These are phyloP conservation scores for Pomacea maculata DNA, from an alignment of 1,140 invertebrate species.

Conservation along the genomic window DNA sequence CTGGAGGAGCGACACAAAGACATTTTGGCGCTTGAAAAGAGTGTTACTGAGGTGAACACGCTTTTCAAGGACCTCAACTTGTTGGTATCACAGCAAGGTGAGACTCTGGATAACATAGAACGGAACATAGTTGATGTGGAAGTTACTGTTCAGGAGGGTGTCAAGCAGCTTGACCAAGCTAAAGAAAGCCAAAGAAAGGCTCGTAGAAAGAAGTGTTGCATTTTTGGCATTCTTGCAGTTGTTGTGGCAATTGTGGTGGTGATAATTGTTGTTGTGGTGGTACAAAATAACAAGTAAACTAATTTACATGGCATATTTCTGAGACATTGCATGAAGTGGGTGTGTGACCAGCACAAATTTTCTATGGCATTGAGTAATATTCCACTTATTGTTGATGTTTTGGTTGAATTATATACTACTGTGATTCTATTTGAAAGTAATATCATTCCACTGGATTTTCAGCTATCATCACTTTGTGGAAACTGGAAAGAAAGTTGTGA, in stretches of 20 bases:
- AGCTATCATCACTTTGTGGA: no score
- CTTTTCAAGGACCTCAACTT: conserved; percentile 52
- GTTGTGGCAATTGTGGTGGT: conserved; percentile 35
- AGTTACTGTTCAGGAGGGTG: conserved; percentile 36
- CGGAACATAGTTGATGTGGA: conserved; percentile 33
- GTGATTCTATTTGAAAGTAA: no score
- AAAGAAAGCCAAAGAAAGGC: conserved; percentile 31
- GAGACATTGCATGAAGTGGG: no score
- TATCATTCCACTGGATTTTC: no score
- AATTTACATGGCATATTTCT: no score
- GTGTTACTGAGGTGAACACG: conserved; percentile 45
- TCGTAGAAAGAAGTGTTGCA: conserved; percentile 40
- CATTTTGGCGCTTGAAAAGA: conserved; percentile 45
- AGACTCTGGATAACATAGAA: conserved; percentile 47
- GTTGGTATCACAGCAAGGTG: conserved; percentile 46
- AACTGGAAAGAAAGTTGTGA: no score
- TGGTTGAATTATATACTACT: no score
- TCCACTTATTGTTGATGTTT: no score
- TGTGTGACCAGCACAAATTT: no score
- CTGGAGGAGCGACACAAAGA: conserved; percentile 69
- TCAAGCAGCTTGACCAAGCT: conserved; percentile 36
- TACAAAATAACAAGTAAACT: background rate
- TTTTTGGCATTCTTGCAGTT: conserved; percentile 36
- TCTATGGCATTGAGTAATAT: no score
- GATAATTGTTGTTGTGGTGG: conserved; percentile 33